These are phyloP conservation scores for Puntigrus tetrazona DNA, from an alignment of 2,113 vertebrate genomes.

Conservation along the genomic window DNA sequence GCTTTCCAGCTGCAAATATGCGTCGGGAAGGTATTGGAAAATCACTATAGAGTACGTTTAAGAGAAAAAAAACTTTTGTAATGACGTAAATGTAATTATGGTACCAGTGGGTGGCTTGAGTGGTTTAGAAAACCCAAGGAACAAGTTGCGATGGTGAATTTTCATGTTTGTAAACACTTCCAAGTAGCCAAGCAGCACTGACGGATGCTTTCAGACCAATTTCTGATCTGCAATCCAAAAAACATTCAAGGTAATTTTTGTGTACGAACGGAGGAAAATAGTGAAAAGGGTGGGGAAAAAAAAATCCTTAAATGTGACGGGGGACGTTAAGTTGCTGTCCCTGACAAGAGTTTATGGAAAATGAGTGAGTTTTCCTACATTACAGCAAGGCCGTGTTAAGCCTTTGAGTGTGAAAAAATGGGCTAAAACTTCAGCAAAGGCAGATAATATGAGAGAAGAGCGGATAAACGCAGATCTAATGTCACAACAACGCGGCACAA, in stretches of 20 bases:
- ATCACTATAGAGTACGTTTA: neutral
- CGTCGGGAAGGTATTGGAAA: neutral
- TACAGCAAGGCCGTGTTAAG: conserved; percentile 67
- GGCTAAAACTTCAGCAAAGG: conserved; percentile 73
- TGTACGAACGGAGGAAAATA: neutral
- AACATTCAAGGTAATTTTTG: conserved; percentile 40
- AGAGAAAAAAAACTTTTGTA: conserved; percentile 25
- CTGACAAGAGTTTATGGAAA: conserved; percentile 27
- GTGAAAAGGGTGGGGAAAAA: neutral
- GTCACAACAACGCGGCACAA: conserved; percentile 75
- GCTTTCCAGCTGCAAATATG: conserved; percentile 11
- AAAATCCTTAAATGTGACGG: conserved; percentile 15
- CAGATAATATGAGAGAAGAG: conserved; percentile 73
- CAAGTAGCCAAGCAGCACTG: conserved; percentile 13
- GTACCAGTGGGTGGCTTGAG: conserved; percentile 13
- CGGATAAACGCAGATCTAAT: conserved; percentile 75
- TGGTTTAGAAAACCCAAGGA: conserved; percentile 26
- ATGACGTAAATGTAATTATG: conserved; percentile 27
- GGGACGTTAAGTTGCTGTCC: conserved; percentile 23
- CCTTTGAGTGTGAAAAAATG: conserved; percentile 75
- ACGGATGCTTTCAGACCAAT: conserved; percentile 24
- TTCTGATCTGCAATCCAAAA: conserved; percentile 1
- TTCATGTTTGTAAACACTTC: conserved; percentile 19
- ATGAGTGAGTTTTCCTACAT: conserved; percentile 64
- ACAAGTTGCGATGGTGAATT: conserved; percentile 29